These are phyloP conservation scores for Butorides virescens DNA, from an alignment of 2,113 vertebrate genomes.

Conservation along the genomic window DNA sequence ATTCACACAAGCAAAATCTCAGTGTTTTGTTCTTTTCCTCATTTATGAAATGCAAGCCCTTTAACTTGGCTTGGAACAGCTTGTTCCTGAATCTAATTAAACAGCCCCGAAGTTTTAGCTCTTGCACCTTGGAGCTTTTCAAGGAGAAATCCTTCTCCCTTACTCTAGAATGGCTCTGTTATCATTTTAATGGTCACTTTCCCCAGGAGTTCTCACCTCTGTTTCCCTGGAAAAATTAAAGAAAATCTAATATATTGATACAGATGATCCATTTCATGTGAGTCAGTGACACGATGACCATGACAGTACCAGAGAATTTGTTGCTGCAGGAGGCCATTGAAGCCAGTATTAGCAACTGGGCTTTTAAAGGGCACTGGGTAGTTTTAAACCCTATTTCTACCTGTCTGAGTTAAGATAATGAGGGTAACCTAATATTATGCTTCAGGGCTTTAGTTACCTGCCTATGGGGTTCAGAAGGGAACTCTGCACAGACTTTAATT, in stretches of 20 bases:
- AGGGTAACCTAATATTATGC: slow-evolving; percentile 37
- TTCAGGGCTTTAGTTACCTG: slow-evolving; percentile 36
- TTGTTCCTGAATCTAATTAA: neutral
- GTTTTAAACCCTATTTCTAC: slow-evolving; percentile 13
- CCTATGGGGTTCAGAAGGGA: neutral
- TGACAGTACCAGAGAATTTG: neutral
- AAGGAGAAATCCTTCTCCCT: neutral
- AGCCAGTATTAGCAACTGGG: neutral
- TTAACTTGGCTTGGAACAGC: neutral
- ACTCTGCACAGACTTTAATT: slow-evolving; percentile 45
- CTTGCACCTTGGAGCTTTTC: neutral
- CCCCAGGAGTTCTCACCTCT: neutral
- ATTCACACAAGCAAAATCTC: neutral
- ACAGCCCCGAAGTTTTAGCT: neutral
- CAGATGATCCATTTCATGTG: slow-evolving; percentile 5
- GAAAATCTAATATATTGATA: slow-evolving; percentile 19
- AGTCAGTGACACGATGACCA: neutral
- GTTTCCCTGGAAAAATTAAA: slow-evolving; percentile 25
- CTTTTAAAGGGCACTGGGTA: neutral
- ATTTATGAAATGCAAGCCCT: neutral
- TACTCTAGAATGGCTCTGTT: neutral
- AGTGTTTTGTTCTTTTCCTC: neutral
- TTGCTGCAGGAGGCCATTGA: neutral
- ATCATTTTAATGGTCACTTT: neutral
- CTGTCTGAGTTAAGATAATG: slow-evolving; percentile 48